Evolutionary conservation across 64 coral and sea anemone genomes (phyloP).

Genomic region (Montipora foliosa): DNA sequence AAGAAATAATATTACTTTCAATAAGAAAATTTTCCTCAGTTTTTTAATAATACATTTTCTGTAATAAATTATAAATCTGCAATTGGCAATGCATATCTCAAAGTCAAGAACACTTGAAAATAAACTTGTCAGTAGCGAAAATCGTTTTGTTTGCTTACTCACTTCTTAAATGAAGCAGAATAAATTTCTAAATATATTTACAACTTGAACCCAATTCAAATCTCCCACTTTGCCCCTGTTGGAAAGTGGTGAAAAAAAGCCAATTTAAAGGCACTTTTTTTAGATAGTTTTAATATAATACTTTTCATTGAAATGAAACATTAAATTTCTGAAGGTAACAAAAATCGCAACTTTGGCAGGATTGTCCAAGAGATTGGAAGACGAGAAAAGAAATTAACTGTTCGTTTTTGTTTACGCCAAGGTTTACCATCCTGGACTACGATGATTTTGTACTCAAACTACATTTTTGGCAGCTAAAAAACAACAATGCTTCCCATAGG

Average conservation of each 20-base stretch:
- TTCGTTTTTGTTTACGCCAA: no score
- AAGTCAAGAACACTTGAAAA: constrained; percentile 13
- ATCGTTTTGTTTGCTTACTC: background rate
- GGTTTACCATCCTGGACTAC: no score
- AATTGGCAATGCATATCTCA: constrained; percentile 16
- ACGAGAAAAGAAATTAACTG: no score
- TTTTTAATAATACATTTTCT: constrained; percentile 28
- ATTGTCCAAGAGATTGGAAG: no score
- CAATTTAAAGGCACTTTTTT: background rate
- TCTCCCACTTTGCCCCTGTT: background rate
- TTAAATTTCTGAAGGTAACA: no score
- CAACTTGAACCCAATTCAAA: background rate
- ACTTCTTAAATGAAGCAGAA: background rate
- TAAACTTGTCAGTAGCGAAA: constrained; percentile 6
- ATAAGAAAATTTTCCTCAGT: background rate
- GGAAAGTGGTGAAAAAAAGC: background rate
- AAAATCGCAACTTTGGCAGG: no score
- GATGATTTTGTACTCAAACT: no score
- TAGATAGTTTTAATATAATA: no score
- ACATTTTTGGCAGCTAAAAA: no score
- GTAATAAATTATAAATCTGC: constrained; percentile 43
- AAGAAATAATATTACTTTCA: background rate
- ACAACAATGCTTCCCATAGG: no score
- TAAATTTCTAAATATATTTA: constrained; percentile 24
- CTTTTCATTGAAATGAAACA: no score